Evolutionary conservation across 2,888 invertebrate species (phyloP), one percentile per base, ranked within the genome.

Genomic region (Phlogophora meticulosa): DNA sequence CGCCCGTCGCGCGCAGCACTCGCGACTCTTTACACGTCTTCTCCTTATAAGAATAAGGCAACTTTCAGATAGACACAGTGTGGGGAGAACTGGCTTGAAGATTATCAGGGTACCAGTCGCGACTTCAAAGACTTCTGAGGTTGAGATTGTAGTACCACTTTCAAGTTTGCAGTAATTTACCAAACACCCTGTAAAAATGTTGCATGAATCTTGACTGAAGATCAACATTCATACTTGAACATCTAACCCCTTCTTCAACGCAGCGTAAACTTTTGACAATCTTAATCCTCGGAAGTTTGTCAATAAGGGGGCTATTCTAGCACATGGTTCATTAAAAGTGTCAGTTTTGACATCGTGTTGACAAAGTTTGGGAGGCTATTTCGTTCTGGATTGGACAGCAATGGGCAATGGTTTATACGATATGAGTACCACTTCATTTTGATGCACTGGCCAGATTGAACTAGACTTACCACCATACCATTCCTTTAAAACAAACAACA

Each of bases 41-140:
- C 57, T 75, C 76, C 75, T 75, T 79, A 52, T 57, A 75, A 75
- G 45, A 55, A 65, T 28, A 61, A 32, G 72, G 56, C 43, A 76
- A 49, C 38, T 53, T 62, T 70, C 28, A 74, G 32, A 68, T 55
- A 38, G 10, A 70, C 13, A 56, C 48, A 53, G 9, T 13, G 13
- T 22, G 15, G n/a, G 28, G n/a, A 10, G 20, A 24, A 70, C 22
- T 59, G 22, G 32, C 13, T 7, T 38, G 15, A 28, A 38, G 17
- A 28, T 4, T 20, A 20, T 40, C n/a, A 57, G 28, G 36, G 7
- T 20, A 20, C 48, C n/a, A 57, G 28, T 38, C 59, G 10, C 38
- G 20, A 22, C 7, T n/a, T 20, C 7, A 13, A 49, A n/a, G 5
- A 48, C 13, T n/a, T 32, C 20, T 13, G 4, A 34, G 20, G 1